Evolutionary conservation across 2,113 vertebrate species (phyloP).

Genomic region (Chunga burmeisteri): DNA sequence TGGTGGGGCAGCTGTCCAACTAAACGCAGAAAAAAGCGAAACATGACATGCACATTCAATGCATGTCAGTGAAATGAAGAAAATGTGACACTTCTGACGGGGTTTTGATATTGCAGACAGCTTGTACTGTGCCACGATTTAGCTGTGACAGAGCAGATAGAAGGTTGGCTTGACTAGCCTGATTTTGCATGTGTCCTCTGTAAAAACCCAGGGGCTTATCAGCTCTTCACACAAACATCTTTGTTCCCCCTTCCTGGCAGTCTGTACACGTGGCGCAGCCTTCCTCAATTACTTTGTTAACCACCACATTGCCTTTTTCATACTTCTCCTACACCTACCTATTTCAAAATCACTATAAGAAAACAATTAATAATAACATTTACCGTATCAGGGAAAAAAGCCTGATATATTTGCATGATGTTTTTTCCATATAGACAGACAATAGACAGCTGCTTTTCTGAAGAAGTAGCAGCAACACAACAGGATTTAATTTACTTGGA

Average conservation of each 20-base stretch:
- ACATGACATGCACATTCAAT: background rate
- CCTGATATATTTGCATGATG: background rate
- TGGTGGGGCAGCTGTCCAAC: background rate
- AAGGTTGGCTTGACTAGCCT: background rate
- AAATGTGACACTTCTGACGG: background rate
- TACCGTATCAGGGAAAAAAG: background rate
- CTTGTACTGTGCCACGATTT: background rate
- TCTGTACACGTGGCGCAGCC: background rate
- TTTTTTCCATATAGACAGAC: background rate
- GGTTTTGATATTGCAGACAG: background rate
- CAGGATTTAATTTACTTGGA: slow-evolving; percentile 2
- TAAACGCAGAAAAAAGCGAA: background rate
- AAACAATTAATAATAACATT: background rate
- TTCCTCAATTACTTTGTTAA: background rate
- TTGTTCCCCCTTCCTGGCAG: background rate
- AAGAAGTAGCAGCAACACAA: background rate
- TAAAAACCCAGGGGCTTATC: background rate
- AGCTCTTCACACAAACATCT: background rate
- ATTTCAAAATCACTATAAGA: background rate
- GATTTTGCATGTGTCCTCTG: background rate
- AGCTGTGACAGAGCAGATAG: background rate
- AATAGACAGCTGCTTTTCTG: background rate
- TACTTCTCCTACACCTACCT: background rate
- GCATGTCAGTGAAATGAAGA: background rate
- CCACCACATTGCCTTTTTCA: background rate